Base-by-base conservation (phyloP, 2,797 vertebrate genomes). In the Denticeps clupeoides region DNA sequence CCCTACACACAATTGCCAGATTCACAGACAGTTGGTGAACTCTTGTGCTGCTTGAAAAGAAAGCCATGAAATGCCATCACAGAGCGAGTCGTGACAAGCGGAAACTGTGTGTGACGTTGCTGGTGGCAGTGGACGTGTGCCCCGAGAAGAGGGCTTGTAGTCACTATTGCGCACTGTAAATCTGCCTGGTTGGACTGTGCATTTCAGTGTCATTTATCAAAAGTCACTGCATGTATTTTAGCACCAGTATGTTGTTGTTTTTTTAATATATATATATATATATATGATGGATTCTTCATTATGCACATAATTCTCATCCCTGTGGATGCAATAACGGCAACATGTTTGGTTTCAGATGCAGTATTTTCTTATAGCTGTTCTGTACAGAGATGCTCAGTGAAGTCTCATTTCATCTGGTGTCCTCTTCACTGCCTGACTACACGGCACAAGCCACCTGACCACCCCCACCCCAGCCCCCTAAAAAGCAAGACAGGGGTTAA, bases 11-110 rank as follows among this genome's bases (percentile, higher is more conserved):
- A 41, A 47, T 35, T 32, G 42, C 15, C 43, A 53, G 51, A 45
- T 41, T 29, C 37, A 35, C 29, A 18, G 25, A 59, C 51, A 54
- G 49, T 56, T 32, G 58, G 53, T 56, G 38, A 62, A 51, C 57
- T 72, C 68, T 73, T 73, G 79, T 64, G 71, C 73, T 70, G 64
- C 66, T 65, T 69, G 66, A 66, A 56, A 55, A 16, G 43, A 67
- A 48, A 70, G 69, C 74, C 58, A 74, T 70, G 60, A 70, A 16
- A 29, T 79, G 73, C 74, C 75, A 66, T 63, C 35, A 38, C 35
- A 19, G 10, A 9, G 19, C 12, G 19, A 38, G 12, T 38, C 18
- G 38, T 21, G 18, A 38, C 18, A 38, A 38, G 35, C 35, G 38
- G 35, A 11, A 11, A 38, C 38, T 38, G 16, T 21, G 18, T 38